Evolutionary conservation across 2,888 invertebrate genomes (phyloP).

Genomic region (Drosophila dives): DNA sequence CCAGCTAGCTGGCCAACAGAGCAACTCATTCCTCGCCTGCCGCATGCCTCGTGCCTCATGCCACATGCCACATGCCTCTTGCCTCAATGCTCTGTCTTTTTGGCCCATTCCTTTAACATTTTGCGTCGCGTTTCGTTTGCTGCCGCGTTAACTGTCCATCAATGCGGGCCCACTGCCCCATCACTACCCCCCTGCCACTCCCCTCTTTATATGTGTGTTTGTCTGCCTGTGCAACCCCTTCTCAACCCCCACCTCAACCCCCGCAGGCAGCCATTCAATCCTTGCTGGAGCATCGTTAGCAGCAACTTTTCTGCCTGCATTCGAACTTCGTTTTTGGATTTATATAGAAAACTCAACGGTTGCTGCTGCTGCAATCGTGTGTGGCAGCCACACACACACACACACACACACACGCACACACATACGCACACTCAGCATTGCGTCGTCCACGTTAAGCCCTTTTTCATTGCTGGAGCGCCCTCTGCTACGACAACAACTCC

Average conservation of each 20-base stretch:
- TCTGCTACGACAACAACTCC: constrained; percentile 5
- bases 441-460: constrained; percentile 55
- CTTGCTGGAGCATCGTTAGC: constrained; percentile 70
- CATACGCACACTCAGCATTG: constrained; percentile 6
- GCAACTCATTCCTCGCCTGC: constrained; percentile 9
- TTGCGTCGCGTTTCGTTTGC: constrained; percentile 79
- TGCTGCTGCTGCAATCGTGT: constrained; percentile 30
- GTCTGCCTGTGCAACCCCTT: constrained; percentile 65
- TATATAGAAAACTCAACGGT: constrained; percentile 38
- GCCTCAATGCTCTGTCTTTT: background rate
- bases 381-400: constrained; percentile 13
- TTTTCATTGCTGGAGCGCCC: constrained; percentile 54
- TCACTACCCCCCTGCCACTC: constrained; percentile 16
- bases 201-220: constrained; percentile 66
- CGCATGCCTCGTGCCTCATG: constrained; percentile 9
- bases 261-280: background rate
- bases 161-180: constrained; percentile 64
- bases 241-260: constrained; percentile 26
- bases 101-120: constrained; percentile 16
- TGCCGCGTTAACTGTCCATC: constrained; percentile 81
- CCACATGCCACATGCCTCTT: constrained; percentile 7
- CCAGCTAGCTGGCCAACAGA: constrained; percentile 32
- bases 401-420: background rate
- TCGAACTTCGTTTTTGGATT: constrained; percentile 73
- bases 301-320: constrained; percentile 68